These are phyloP conservation scores for Ditula angustiorana DNA, from an alignment of 2,888 invertebrate species.

Conservation along the genomic window DNA sequence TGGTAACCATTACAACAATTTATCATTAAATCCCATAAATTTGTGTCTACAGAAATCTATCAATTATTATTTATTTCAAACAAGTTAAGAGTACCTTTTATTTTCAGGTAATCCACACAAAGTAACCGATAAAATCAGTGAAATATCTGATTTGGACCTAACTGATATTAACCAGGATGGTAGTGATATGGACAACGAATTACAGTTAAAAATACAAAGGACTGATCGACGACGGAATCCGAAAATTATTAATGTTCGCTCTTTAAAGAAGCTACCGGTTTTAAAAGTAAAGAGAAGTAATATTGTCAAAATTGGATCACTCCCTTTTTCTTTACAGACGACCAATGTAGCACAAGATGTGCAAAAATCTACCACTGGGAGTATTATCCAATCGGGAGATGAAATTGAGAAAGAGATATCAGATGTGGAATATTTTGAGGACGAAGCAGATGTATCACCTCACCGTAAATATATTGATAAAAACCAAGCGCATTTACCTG, in stretches of 20 bases:
- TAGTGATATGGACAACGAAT: background rate
- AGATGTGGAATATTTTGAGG: background rate
- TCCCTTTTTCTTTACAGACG: no score
- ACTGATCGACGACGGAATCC: background rate
- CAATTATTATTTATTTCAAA: background rate
- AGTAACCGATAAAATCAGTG: background rate
- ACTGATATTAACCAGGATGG: background rate
- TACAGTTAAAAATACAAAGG: background rate
- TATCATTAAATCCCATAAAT: no score
- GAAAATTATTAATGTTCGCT: background rate
- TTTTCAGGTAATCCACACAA: conserved; percentile 8
- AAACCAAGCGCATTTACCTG: no score
- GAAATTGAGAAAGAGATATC: background rate
- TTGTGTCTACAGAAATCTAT: background rate
- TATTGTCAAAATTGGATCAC: no score
- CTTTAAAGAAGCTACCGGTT: no score
- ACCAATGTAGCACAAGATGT: no score
- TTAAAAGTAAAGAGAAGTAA: no score
- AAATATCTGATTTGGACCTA: background rate
- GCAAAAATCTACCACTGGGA: no score
- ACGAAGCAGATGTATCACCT: background rate
- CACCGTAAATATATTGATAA: no score
- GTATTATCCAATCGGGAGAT: background rate
- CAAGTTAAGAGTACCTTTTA: conserved; percentile 14
- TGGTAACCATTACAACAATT: no score